Conservation (phyloP, 2,888 invertebrate genomes). For the Meloe dianella region DNA sequence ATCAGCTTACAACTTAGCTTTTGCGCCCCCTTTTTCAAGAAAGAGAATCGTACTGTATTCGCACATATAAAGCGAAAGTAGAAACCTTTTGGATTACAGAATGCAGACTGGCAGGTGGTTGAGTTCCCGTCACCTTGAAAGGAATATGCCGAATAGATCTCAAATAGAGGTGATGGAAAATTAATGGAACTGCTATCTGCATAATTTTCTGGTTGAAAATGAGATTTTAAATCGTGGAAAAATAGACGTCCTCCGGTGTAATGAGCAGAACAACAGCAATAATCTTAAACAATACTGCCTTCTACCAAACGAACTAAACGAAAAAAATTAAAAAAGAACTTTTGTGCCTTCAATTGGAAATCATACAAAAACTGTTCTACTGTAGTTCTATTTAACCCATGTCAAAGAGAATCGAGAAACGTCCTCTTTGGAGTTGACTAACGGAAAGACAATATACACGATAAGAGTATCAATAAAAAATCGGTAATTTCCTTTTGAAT, state of each 20-base stretch:
- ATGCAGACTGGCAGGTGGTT: conserved; percentile 43
- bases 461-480: conserved; percentile 33
- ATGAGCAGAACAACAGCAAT: conserved; percentile 33
- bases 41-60: conserved; percentile 12
- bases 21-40: conserved; percentile 21
- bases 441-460: conserved; percentile 24
- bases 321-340: conserved; percentile 19
- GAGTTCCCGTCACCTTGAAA: conserved; percentile 40
- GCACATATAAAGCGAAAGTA: conserved; percentile 27
- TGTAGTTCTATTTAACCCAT: conserved; percentile 22
- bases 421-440: conserved; percentile 24
- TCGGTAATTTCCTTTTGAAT: conserved; percentile 24
- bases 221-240: conserved; percentile 34
- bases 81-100: conserved; percentile 36
- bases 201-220: conserved; percentile 38
- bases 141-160: conserved; percentile 33
- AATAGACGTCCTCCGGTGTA: conserved; percentile 23
- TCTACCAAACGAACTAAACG: conserved; percentile 21
- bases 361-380: conserved; percentile 16
- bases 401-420: not conserved
- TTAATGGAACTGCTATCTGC: conserved; percentile 47
- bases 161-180: conserved; percentile 36
- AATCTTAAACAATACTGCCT: conserved; percentile 28
- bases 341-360: conserved; percentile 31
- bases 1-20: conserved; percentile 33